Conservation (phyloP, 2,113 vertebrate genomes). For the Campylorhamphus procurvoides region DNA sequence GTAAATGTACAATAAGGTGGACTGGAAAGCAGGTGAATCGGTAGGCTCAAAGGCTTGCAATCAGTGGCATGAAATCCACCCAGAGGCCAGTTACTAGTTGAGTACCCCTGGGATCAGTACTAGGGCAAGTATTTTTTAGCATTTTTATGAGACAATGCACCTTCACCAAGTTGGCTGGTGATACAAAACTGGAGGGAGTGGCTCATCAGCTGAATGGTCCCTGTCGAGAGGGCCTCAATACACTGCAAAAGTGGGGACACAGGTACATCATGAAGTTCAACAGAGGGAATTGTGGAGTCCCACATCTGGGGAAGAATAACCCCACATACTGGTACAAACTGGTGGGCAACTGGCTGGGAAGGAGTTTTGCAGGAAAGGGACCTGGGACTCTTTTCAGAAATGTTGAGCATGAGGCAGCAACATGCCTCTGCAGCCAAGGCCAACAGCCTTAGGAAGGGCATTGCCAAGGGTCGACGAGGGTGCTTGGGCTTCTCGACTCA, state of each 20-base stretch:
- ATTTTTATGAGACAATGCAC: background rate
- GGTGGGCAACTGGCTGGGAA: background rate
- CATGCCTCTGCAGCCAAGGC: background rate
- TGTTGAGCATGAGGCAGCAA: background rate
- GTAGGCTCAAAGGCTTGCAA: background rate
- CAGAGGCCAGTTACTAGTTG: background rate
- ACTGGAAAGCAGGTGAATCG: background rate
- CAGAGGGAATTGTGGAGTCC: background rate
- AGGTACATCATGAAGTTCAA: background rate
- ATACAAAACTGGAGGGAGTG: background rate
- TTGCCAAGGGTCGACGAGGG: fast-evolving
- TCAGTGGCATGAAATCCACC: background rate
- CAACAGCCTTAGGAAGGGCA: background rate
- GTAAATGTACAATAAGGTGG: background rate
- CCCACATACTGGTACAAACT: background rate
- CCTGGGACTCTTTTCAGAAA: background rate
- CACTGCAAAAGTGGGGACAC: background rate
- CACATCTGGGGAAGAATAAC: background rate
- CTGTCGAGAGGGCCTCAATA: background rate
- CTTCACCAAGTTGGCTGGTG: background rate
- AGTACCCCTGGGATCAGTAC: background rate
- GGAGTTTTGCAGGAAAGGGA: background rate
- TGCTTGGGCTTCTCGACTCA: background rate
- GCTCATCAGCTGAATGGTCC: background rate
- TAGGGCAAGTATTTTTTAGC: background rate